Conservation (phyloP, 2,797 vertebrate species). For the Syngnathus rostellatus region DNA sequence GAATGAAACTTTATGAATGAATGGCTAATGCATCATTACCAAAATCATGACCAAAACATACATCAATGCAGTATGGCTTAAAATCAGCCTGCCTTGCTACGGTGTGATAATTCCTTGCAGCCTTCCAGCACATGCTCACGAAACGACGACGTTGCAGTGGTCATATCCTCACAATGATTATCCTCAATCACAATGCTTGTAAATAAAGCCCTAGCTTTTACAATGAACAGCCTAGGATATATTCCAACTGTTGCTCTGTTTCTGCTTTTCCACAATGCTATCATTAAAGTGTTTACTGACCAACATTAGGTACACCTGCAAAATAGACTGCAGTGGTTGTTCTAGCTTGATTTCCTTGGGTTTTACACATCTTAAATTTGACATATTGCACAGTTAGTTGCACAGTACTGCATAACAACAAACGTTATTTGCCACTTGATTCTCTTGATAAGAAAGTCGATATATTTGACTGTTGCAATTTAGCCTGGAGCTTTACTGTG, state of each 20-base stretch:
- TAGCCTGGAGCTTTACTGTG: slow-evolving; percentile 4
- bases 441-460: background rate
- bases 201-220: slow-evolving; percentile 38
- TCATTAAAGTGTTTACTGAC: slow-evolving; percentile 10
- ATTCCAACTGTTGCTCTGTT: slow-evolving; percentile 41
- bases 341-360: slow-evolving; percentile 38
- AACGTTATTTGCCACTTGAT: background rate
- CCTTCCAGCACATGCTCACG: background rate
- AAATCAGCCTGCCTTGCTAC: slow-evolving; percentile 15
- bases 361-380: no score
- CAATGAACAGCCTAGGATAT: slow-evolving; percentile 33
- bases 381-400: no score
- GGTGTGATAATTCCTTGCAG: slow-evolving; percentile 1
- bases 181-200: slow-evolving; percentile 24
- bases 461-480: background rate
- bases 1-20: no score
- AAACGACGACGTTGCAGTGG: background rate
- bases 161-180: slow-evolving; percentile 14
- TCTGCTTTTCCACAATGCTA: slow-evolving; percentile 25
- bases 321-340: slow-evolving; percentile 51
- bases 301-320: slow-evolving; percentile 19
- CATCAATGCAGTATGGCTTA: slow-evolving; percentile 14
- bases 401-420: no score
- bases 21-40: slow-evolving; percentile 4
- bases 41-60: slow-evolving; percentile 13